Evolutionary conservation across 23 tunicate genomes (phyloP), one percentile per base, ranked within the genome.

Genomic region (Halocynthia aurantium): DNA sequence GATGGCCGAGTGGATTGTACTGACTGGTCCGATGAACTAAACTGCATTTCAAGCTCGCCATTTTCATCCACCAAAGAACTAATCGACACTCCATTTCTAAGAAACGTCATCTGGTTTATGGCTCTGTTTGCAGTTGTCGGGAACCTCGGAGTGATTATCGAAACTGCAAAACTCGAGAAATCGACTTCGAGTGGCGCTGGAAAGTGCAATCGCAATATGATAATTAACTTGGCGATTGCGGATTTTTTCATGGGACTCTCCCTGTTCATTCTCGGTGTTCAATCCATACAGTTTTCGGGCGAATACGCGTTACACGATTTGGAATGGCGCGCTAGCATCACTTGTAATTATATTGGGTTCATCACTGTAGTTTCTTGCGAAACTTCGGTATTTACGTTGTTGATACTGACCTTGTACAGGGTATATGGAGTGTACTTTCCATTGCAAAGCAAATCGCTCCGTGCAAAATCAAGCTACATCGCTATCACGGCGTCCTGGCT

Each of bases 181-280:
- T 31, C 44, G 52, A 5, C 21, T 55, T 65, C 20, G 40, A 74
- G 66, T 21, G 21, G 69, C 7, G 55, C 69, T 61, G 10, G 73
- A 11, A 52, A 52, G 7, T 52, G 52, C 0, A 85, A 85, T 58
- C 57, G 76, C 17, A 22, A 61, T 17, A 13, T 85, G 60, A 56
- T 85, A 8, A 49, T 80, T 53, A 80, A 80, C 52, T 75, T 85
- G 58, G 84, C 84, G 10, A 10, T 73, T 15, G 56, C 90, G 5
- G 90, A 85, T 80, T 85, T 80, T 10, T 52, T 85, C 6, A 85
- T 85, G 90, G 90, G 90, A 18, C 52, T 85, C 18, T 67, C 73
- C 0, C 56, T 85, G 66, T 19, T 85, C 50, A 22, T 85, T 20
- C 44, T 85, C 18, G 84, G 61, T 17, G 18, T 57, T 20, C 73